Base-by-base conservation (phyloP, 2,113 vertebrate genomes). In the Sinocyclocheilus grahami region DNA sequence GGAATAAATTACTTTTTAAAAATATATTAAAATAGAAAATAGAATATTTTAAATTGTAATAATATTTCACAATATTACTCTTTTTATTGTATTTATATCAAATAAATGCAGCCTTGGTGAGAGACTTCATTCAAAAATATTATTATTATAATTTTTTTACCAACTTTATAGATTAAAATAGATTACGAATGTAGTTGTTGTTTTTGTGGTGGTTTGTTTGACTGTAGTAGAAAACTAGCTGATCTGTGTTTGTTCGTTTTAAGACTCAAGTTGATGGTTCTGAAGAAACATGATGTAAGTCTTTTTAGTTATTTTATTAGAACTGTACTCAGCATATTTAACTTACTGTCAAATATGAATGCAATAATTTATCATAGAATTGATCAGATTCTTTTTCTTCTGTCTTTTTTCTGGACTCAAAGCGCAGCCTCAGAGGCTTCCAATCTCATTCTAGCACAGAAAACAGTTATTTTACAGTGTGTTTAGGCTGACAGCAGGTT, bases 401-500 rank as follows among this genome's bases (percentile, higher is more conserved):
- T 39, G 33, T 12, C 37, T 42, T 42, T 22, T 72, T 42, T 42
- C 42, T 18, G 42, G 42, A 48, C 42, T 78, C 51, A 5, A 10
- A 78, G 48, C 16, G 8, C 12, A 55, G 51, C 24, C 24, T 33
- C 24, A 20, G 14, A 4, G 24, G 76, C 51, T 24, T 33, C 24
- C 24, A 10, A 55, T 80, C 69, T 60, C 30, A 58, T 83, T 37
- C 10, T 13, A 24, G 1, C 33, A 18, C 16, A 60, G 51, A 53
- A 10, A 48, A 46, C 20, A 6, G 82, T 75, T 72, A 58, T 60
- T 75, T 55, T 55, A 71, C 69, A 39, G 51, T 74, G 69, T 74
- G 69, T 84, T 84, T 84, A 84, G 82, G 24, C 24, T 84, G 82
- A 84, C 69, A 84, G 69, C 53, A 74, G 82, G 82, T 84, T 84